Percentiles rank a stretch among this genome's conserved stretches.
Evolutionary conservation across 2,113 vertebrate species (phyloP).

Genomic region (Alectura lathami): DNA sequence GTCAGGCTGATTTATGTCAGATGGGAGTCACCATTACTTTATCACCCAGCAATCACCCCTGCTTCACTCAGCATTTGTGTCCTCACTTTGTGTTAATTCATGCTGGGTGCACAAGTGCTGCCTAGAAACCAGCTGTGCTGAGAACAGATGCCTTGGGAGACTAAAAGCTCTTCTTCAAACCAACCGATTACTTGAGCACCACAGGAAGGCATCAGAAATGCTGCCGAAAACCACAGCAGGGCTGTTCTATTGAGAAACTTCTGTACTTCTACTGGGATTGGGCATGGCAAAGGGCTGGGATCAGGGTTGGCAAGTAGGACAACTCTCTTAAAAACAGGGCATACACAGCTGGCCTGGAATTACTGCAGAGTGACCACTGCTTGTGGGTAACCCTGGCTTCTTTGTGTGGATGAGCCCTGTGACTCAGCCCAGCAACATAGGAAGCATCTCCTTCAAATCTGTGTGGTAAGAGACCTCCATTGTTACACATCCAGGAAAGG

Average conservation of each 20-base stretch:
- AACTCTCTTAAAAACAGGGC: background rate
- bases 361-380: background rate
- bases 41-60: fast-evolving
- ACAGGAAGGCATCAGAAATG: fast-evolving
- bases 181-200: background rate
- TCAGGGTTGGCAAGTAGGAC: fast-evolving
- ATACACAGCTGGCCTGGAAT: background rate
- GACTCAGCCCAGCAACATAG: background rate
- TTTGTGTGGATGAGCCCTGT: background rate
- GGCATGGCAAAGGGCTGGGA: background rate
- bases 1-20: background rate
- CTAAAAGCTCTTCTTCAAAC: background rate
- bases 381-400: background rate
- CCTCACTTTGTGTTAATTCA: background rate
- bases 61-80: fast-evolving
- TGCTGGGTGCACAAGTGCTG: background rate
- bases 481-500: background rate
- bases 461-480: fast-evolving
- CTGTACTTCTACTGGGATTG: fast-evolving
- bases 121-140: background rate
- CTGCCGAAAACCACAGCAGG: background rate
- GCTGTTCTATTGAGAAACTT: background rate
- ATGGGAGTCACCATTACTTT: background rate
- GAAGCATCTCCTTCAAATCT: background rate
- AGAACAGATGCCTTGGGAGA: background rate